Evolutionary conservation across 1,140 invertebrate species (phyloP).

Genomic region (Cataglyphis hispanica): DNA sequence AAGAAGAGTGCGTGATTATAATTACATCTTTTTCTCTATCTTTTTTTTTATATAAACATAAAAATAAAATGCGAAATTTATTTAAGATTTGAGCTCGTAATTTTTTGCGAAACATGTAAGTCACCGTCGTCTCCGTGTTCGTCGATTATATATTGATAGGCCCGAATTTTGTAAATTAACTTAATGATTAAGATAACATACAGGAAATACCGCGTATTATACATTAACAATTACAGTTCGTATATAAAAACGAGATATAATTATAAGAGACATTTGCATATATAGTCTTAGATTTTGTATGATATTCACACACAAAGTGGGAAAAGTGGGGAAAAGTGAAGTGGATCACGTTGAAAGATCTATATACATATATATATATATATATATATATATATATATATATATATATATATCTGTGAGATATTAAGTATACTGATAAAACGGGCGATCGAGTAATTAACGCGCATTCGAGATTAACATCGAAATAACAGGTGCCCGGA

Average conservation of each 20-base stretch:
- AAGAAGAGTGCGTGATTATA: not conserved
- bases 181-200: slow-evolving; percentile 38
- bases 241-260: slow-evolving; percentile 62
- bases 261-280: slow-evolving; percentile 68
- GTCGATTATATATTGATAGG: slow-evolving; percentile 36
- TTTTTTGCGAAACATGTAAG: not conserved
- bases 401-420: slow-evolving; percentile 60
- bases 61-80: slow-evolving; percentile 6
- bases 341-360: slow-evolving; percentile 40
- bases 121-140: slow-evolving; percentile 59
- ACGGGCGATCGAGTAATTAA: slow-evolving; percentile 22
- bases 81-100: not conserved
- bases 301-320: slow-evolving; percentile 65
- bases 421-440: slow-evolving; percentile 60
- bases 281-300: slow-evolving; percentile 77
- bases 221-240: slow-evolving; percentile 65
- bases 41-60: not conserved
- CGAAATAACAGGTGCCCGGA: not conserved
- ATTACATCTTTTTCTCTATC: not conserved
- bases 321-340: slow-evolving; percentile 24
- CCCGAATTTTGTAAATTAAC: slow-evolving; percentile 70
- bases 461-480: not conserved
- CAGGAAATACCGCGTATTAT: slow-evolving; percentile 31
- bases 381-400: slow-evolving; percentile 56
- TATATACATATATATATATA: slow-evolving; percentile 56